Evolutionary conservation across 2,797 vertebrate genomes (phyloP).

Genomic region (Sebastes matsubarae): DNA sequence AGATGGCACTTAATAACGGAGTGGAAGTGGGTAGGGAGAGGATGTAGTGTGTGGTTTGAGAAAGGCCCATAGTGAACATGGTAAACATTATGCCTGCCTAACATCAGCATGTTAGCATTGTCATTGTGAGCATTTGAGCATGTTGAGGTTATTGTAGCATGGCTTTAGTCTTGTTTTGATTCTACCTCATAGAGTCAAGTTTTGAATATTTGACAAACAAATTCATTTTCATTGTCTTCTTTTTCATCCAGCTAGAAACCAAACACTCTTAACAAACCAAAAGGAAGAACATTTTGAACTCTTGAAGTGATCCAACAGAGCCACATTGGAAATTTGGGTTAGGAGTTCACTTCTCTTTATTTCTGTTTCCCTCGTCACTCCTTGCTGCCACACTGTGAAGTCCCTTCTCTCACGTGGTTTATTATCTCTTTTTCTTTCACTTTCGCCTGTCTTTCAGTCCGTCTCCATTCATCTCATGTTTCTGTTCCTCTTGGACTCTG

Average conservation of each 20-base stretch:
- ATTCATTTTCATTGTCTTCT: neutral
- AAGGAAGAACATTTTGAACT: neutral
- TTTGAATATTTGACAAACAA: neutral
- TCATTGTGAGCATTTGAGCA: neutral
- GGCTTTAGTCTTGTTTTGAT: neutral
- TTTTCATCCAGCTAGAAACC: neutral
- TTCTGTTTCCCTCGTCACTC: neutral
- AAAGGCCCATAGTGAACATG: neutral
- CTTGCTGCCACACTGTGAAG: neutral
- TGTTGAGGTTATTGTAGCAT: neutral
- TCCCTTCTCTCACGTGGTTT: neutral
- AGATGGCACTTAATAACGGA: too few relatives aligned
- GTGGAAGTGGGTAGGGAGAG: too few relatives aligned
- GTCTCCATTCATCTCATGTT: neutral
- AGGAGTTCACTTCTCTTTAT: neutral
- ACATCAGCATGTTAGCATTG: neutral
- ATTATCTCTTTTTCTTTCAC: slow-evolving; percentile 8
- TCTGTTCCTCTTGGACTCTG: slow-evolving; percentile 25
- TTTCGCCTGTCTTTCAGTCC: neutral
- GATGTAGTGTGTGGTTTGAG: too few relatives aligned
- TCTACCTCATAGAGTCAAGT: neutral
- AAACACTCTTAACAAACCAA: neutral
- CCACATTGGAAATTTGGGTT: neutral
- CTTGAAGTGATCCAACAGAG: neutral
- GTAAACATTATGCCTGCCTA: neutral